A percentile compares a stretch with the other conserved stretches of the same genome.
These are phyloP conservation scores for Mus minutoides DNA, from an alignment of 2,797 vertebrate genomes.

Conservation along the genomic window DNA sequence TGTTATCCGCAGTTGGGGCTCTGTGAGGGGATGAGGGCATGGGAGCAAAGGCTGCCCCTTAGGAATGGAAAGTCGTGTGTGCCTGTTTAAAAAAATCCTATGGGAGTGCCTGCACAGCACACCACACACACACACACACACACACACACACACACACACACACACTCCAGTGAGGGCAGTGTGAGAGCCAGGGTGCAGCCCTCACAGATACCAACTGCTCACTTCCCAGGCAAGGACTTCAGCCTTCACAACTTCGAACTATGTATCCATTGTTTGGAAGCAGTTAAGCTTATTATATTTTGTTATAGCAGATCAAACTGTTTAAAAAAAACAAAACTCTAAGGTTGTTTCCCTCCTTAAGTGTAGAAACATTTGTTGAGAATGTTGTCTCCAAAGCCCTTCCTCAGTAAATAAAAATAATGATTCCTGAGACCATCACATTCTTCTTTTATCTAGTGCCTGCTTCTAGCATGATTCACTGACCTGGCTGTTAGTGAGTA, in stretches of 20 bases:
- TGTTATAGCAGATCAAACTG: neutral
- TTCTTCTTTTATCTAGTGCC: neutral
- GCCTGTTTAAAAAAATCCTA: neutral
- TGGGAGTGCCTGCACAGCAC: neutral
- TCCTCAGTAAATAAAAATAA: neutral
- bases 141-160: too few relatives aligned
- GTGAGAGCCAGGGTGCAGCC: neutral
- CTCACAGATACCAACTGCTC: neutral
- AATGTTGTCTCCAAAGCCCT: constrained; percentile 19
- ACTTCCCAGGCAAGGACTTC: neutral
- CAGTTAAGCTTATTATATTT: neutral
- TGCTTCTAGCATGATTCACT: neutral
- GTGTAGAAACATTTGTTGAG: constrained; percentile 67
- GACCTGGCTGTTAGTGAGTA: constrained; percentile 7
- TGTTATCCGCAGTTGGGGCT: neutral
- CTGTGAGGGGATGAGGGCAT: neutral
- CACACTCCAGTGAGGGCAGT: too few relatives aligned
- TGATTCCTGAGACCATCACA: neutral
- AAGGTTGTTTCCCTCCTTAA: neutral
- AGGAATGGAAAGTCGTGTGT: too few relatives aligned
- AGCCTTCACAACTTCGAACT: neutral
- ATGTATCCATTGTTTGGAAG: neutral
- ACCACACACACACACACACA: too few relatives aligned
- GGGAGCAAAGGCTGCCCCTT: neutral
- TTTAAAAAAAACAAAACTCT: neutral